phyloP scores from a whole-genome alignment of 2,797 vertebrate genomes.

The Cryptoprocta ferox region DNA sequence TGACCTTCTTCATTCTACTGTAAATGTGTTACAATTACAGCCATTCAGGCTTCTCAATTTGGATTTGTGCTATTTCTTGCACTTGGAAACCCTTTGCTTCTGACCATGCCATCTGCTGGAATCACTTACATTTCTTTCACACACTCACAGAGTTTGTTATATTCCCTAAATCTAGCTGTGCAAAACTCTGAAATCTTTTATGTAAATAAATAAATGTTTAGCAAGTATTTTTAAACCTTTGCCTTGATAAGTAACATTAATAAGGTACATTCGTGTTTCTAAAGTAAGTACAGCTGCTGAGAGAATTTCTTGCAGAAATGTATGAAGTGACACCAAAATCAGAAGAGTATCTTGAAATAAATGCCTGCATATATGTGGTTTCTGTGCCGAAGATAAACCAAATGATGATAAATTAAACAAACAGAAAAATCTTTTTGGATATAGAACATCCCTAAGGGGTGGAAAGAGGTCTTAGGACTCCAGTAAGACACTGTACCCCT shows the following conservation, averaged over 20 bases:
- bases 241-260: constrained; percentile 61
- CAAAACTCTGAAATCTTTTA: constrained; percentile 51
- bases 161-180: constrained; percentile 11
- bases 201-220: constrained; percentile 71
- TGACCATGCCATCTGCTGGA: constrained; percentile 48
- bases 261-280: constrained; percentile 56
- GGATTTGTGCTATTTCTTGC: constrained; percentile 9
- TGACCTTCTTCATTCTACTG: constrained; percentile 43
- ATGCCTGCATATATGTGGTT: background rate
- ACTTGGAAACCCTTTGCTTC: constrained; percentile 51
- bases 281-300: constrained; percentile 54
- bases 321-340: constrained; percentile 20
- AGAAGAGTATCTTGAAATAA: constrained; percentile 41
- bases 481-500: background rate
- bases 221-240: constrained; percentile 65
- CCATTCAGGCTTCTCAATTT: background rate
- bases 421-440: background rate
- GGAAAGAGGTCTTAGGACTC: background rate
- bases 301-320: constrained; percentile 35
- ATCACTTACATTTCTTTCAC: constrained; percentile 37
- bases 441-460: background rate
- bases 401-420: background rate
- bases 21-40: constrained; percentile 20
- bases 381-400: background rate
- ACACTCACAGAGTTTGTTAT: constrained; percentile 33